phyloP scores from a whole-genome alignment of 2,888 invertebrate genomes.

The Lasioglossum vierecki region DNA sequence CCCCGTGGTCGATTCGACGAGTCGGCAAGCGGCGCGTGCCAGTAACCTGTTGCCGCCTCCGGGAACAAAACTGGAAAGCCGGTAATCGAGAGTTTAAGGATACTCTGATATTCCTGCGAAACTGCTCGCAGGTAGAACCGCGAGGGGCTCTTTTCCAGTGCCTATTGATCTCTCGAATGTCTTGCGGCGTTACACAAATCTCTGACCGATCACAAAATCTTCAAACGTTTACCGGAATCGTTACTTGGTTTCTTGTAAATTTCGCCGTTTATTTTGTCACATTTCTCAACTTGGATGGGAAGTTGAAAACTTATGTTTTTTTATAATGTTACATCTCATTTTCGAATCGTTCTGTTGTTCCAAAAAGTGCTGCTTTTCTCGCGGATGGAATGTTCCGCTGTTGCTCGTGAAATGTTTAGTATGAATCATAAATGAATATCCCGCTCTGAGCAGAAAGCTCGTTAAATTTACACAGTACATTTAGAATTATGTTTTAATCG shows the following conservation, averaged over 20 bases:
- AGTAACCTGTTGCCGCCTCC: slow-evolving; percentile 73
- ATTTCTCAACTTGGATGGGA: not conserved
- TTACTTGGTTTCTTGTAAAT: not conserved
- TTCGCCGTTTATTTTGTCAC: not conserved
- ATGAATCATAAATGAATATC: not conserved
- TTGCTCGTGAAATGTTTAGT: not conserved
- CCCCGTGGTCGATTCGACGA: slow-evolving; percentile 68
- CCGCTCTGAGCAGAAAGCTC: not conserved
- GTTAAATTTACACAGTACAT: not conserved
- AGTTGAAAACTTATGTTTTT: not conserved
- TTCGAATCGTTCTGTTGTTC: not conserved
- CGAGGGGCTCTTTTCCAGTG: slow-evolving; percentile 14
- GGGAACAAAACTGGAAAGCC: slow-evolving; percentile 71
- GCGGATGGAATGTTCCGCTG: not conserved
- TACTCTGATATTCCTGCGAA: slow-evolving; percentile 59
- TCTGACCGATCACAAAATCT: not conserved
- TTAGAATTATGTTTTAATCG: not conserved
- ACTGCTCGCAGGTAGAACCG: slow-evolving; percentile 43
- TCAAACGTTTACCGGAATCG: not conserved
- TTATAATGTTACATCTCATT: not conserved
- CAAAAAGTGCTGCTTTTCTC: not conserved
- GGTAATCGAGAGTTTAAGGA: slow-evolving; percentile 72
- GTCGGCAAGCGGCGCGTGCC: slow-evolving; percentile 71
- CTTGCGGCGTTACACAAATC: not conserved
- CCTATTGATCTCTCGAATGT: slow-evolving; percentile 15